Base-by-base conservation (phyloP, 2,113 vertebrate genomes). In the Pelmatolapia mariae region DNA sequence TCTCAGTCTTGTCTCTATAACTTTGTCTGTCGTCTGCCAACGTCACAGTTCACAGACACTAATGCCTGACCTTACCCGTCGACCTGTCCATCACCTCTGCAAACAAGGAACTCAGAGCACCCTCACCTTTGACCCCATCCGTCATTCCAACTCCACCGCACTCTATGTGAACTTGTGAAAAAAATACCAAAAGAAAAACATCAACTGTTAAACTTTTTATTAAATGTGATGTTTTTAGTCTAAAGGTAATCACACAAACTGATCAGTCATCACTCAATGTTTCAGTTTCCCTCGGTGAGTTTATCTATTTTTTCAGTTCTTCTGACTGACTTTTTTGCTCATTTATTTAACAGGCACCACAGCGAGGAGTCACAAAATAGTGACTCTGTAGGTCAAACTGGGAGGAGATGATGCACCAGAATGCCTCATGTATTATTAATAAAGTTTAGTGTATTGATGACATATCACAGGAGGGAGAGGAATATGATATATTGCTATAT, bases 301-400 rank as follows among this genome's bases (percentile, higher is more conserved):
- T 78, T 50, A 18, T 76, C 10, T 36, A n/a, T n/a, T 31, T 31
- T 78, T 31, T 31, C 71, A 66, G 7, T 38, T 66, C 36, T 71
- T 71, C 36, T 24, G 12, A 73, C 22, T 66, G 61, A 66, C 33
- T 66, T 73, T 73, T 71, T 24, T 71, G 12, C 13, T 10, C 38
- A 18, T 73, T 16, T 73, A 45, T 73, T 73, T 45, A 73, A 45
- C 19, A 45, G 22, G 68, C 68, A 66, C 61, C 33, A 38, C 22
- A 45, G 22, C 5, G 13, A 73, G 68, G 38, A 73, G 68, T 73
- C 66, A 24, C 38, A 43, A 26, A 45, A 24, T 73, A 73, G 38
- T 73, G 13, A 73, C n/a, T 73, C 22, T 45, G 38, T 73, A 73
- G 38, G 66, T 43, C 38, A 73, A 73, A 73, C 66, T 45, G 66